Conservation (phyloP, 2,888 invertebrate genomes). For the Synergus gifuensis region DNA sequence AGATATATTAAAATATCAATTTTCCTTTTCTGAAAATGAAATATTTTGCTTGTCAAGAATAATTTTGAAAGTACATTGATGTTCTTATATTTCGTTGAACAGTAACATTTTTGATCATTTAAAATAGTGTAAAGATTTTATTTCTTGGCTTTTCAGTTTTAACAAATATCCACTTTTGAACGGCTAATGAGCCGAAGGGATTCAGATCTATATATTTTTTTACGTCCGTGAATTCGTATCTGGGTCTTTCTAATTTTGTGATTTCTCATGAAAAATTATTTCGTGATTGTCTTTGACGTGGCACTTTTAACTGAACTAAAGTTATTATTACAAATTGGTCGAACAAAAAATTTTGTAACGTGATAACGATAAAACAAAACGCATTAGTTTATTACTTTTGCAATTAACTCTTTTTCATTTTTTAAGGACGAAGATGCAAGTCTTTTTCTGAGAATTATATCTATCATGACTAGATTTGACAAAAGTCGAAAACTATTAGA, state of each 20-base stretch:
- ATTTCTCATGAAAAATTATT: conserved; percentile 6
- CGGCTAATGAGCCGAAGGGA: conserved; percentile 17
- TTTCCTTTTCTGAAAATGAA: background rate
- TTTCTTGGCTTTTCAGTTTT: background rate
- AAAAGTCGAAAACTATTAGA: background rate
- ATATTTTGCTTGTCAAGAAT: background rate
- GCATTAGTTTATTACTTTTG: conserved; percentile 10
- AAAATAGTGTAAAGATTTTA: background rate
- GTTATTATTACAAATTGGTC: conserved; percentile 16
- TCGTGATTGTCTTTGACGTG: conserved; percentile 1
- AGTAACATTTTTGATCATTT: background rate
- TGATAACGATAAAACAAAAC: background rate
- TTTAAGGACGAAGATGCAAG: conserved; percentile 3
- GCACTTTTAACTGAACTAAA: conserved; percentile 12
- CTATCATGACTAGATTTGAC: background rate
- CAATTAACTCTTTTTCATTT: background rate
- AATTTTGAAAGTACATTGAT: background rate
- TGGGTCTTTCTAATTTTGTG: conserved; percentile 28
- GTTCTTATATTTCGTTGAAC: no score
- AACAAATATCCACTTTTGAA: conserved; percentile 27
- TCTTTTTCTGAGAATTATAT: background rate
- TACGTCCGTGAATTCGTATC: background rate
- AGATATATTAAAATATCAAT: background rate
- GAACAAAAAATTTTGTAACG: conserved; percentile 18
- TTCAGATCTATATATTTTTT: conserved; percentile 35